Conservation (phyloP, 2,888 invertebrate genomes). For the Brassicogethes aeneus region DNA sequence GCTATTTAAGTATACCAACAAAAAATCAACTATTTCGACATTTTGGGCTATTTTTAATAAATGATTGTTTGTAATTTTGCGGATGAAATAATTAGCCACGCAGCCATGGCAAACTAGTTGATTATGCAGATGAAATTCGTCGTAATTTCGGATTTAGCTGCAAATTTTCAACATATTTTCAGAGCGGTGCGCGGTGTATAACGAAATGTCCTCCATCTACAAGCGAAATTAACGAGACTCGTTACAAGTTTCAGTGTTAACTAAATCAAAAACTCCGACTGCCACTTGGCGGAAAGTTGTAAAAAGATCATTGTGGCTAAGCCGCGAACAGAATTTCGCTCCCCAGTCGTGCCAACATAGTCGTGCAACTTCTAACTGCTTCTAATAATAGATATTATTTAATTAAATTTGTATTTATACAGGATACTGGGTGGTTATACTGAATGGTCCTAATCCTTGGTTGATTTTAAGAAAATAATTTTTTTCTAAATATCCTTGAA, state of each 20-base stretch:
- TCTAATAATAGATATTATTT: neutral
- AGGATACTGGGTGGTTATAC: no score
- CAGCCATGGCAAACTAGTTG: no score
- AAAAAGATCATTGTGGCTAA: neutral
- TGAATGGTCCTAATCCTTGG: no score
- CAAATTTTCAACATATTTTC: neutral
- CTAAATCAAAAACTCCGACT: neutral
- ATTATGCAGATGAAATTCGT: no score
- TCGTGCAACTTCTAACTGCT: neutral
- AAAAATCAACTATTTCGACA: no score
- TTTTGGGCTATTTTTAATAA: no score
- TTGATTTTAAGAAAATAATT: no score
- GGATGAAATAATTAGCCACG: no score
- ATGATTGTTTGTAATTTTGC: no score
- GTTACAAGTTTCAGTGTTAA: neutral
- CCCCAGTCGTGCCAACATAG: no score
- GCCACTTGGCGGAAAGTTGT: neutral
- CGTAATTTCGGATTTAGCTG: neutral
- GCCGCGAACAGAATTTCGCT: neutral
- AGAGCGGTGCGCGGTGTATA: neutral
- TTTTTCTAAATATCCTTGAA: no score
- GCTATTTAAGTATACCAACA: no score
- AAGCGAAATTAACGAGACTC: neutral
- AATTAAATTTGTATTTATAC: slow-evolving; percentile 1
- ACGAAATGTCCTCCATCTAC: neutral